Percentiles rank a stretch among this genome's conserved stretches.
These are phyloP conservation scores for Carassius gibelio DNA, from an alignment of 2,113 vertebrate species.

Conservation along the genomic window DNA sequence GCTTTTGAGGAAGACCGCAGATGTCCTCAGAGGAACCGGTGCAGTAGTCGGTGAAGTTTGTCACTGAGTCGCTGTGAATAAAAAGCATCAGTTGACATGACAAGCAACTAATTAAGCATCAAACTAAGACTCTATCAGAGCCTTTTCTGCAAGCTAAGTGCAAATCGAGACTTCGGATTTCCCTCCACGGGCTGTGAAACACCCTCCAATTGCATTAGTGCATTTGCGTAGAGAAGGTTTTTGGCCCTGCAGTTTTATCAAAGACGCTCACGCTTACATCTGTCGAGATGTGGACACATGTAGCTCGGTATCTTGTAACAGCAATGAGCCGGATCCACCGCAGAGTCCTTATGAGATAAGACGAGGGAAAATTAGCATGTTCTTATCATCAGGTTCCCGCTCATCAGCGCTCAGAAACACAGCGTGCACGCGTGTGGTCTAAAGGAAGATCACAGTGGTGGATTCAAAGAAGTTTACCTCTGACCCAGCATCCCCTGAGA, in stretches of 20 bases:
- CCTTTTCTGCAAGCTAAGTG: neutral
- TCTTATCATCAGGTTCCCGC: neutral
- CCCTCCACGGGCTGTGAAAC: neutral
- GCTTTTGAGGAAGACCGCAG: neutral
- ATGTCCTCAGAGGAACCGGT: neutral
- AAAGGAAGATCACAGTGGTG: conserved; percentile 13
- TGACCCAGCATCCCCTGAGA: conserved; percentile 17
- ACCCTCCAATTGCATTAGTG: neutral
- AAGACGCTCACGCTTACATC: neutral
- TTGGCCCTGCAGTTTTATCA: neutral
- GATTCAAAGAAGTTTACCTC: neutral
- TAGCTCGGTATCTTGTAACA: neutral
- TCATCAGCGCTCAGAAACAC: neutral
- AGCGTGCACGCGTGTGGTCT: neutral
- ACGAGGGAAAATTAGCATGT: conserved; percentile 2
- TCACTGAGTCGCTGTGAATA: neutral
- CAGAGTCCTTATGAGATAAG: conserved; percentile 16
- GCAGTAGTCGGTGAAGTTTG: neutral
- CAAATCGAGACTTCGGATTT: neutral
- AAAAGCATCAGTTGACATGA: conserved; percentile 7
- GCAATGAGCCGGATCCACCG: conserved; percentile 25
- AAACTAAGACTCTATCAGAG: conserved; percentile 11
- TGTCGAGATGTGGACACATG: neutral
- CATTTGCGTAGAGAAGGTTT: neutral
- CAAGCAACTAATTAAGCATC: conserved; percentile 17